Evolutionary conservation across 2,797 vertebrate genomes (phyloP).

Genomic region (Scleropages formosus): DNA sequence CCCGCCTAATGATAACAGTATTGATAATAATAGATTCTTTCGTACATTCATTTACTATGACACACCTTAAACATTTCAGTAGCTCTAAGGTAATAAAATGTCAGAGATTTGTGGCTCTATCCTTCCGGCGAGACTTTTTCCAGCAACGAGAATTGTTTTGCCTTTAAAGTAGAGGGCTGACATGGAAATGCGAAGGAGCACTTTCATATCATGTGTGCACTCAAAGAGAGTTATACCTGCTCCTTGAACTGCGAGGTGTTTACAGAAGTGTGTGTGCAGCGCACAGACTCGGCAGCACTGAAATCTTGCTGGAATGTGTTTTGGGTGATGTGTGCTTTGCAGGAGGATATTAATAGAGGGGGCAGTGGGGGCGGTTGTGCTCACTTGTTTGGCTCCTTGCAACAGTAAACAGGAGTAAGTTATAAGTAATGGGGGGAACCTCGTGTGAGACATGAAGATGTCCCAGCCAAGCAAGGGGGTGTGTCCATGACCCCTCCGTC

Average conservation of each 20-base stretch:
- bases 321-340: neutral
- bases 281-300: slow-evolving; percentile 5
- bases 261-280: neutral
- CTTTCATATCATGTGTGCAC: neutral
- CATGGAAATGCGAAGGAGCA: neutral
- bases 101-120: no score
- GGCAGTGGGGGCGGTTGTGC: neutral
- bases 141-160: no score
- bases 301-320: neutral
- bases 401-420: slow-evolving; percentile 11
- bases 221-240: neutral
- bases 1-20: no score
- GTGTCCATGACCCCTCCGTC: no score
- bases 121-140: no score
- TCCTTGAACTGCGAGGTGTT: neutral
- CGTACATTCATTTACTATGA: no score
- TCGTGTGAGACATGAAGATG: no score
- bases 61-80: no score
- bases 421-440: neutral
- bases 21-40: no score
- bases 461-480: no score
- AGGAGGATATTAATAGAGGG: slow-evolving; percentile 18
- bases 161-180: no score
- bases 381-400: neutral
- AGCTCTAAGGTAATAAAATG: no score